phyloP scores from a whole-genome alignment of 1,140 invertebrate genomes.

The Ostrea edulis region DNA sequence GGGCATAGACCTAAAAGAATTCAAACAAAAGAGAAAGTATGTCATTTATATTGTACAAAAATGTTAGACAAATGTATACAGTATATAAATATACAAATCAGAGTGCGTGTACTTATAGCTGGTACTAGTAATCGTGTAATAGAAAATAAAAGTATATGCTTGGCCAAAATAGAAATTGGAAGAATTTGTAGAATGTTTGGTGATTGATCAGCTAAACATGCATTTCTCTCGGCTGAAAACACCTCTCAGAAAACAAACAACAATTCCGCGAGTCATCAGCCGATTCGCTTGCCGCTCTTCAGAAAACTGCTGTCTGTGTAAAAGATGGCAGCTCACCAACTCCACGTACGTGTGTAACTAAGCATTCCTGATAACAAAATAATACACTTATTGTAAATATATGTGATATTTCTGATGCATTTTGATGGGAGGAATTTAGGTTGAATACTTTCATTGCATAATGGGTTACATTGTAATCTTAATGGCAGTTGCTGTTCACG shows the following conservation, averaged over 20 bases:
- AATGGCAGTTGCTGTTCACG: too few species aligned
- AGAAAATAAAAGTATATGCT: not conserved
- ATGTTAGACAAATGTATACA: not conserved
- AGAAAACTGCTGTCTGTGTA: slow-evolving; percentile 17
- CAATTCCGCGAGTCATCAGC: not conserved
- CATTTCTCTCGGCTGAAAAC: not conserved
- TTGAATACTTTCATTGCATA: not conserved
- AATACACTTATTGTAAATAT: not conserved
- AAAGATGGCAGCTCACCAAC: slow-evolving; percentile 15
- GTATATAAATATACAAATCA: not conserved
- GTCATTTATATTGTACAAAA: not conserved
- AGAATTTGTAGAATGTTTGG: slow-evolving; percentile 15
- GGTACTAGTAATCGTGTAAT: not conserved
- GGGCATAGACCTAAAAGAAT: slow-evolving; percentile 72
- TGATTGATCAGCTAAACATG: slow-evolving; percentile 4
- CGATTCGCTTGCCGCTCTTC: not conserved
- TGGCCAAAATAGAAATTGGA: not conserved
- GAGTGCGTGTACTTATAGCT: not conserved
- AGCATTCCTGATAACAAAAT: not conserved
- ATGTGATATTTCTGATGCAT: not conserved
- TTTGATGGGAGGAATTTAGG: not conserved
- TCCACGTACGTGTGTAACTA: slow-evolving; percentile 16
- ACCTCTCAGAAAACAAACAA: not conserved
- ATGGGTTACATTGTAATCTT: not conserved
- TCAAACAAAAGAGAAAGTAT: slow-evolving; percentile 67